Percentiles rank a stretch among this genome's conserved stretches.
These are phyloP conservation scores for Eueides isabella DNA, from an alignment of 1,140 invertebrate species.

Conservation along the genomic window DNA sequence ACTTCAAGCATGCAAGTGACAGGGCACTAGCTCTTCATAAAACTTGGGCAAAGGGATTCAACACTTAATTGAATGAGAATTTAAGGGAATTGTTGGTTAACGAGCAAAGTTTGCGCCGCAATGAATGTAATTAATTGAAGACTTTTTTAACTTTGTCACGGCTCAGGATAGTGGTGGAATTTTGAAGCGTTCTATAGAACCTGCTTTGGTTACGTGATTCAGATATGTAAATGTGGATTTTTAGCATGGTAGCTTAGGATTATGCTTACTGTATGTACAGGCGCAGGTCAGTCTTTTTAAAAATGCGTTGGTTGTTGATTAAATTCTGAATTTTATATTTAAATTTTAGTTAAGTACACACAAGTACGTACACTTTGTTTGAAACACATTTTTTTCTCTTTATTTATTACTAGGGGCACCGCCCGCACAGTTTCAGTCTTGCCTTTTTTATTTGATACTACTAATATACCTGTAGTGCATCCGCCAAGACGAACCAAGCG, in stretches of 20 bases:
- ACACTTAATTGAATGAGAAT: constrained; percentile 75
- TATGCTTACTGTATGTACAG: too few relatives aligned
- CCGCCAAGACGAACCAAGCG: too few relatives aligned
- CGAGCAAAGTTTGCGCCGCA: constrained; percentile 76
- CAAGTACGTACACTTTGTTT: too few relatives aligned
- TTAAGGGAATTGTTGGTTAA: constrained; percentile 75
- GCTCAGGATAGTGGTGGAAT: constrained; percentile 47
- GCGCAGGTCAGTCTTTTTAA: too few relatives aligned
- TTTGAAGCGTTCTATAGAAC: constrained; percentile 18
- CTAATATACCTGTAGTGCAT: too few relatives aligned
- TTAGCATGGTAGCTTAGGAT: not conserved
- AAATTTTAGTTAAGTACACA: too few relatives aligned
- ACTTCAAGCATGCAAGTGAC: constrained; percentile 54
- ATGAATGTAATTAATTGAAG: constrained; percentile 77
- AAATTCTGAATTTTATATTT: too few relatives aligned
- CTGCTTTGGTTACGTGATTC: not conserved
- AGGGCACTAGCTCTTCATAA: constrained; percentile 70
- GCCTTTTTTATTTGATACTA: too few relatives aligned
- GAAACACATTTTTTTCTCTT: too few relatives aligned
- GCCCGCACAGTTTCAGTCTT: too few relatives aligned
- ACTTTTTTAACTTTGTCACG: constrained; percentile 68
- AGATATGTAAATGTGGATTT: not conserved
- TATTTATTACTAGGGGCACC: too few relatives aligned
- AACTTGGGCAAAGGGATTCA: constrained; percentile 69
- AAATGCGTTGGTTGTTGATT: too few relatives aligned